Percentiles rank a stretch among this genome's conserved stretches.
Evolutionary conservation across 1,140 invertebrate species (phyloP).

Genomic region (Phymorhynchus buccinoides): DNA sequence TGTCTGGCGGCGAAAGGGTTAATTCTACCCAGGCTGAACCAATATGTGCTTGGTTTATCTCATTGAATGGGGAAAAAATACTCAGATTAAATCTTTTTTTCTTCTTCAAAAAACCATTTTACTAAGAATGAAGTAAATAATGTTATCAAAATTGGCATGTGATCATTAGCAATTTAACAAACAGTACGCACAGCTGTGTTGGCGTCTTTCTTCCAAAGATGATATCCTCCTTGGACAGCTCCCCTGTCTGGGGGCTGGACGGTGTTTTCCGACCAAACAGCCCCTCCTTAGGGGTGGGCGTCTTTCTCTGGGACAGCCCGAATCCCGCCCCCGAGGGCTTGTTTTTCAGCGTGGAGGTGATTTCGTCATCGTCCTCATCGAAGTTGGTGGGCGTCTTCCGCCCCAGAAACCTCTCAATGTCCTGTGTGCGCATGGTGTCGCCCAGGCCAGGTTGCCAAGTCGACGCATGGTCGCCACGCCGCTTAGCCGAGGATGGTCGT

Average conservation of each 20-base stretch:
- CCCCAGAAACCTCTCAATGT: background rate
- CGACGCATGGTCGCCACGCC: slow-evolving; percentile 11
- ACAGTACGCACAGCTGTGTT: slow-evolving; percentile 19
- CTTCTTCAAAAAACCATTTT: too few relatives aligned
- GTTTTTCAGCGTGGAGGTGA: slow-evolving; percentile 42
- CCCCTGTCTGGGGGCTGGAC: slow-evolving; percentile 9
- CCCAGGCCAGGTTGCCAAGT: background rate
- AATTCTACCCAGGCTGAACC: too few relatives aligned
- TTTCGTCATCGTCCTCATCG: slow-evolving; percentile 43
- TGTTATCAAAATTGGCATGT: too few relatives aligned
- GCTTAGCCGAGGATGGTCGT: slow-evolving; percentile 27
- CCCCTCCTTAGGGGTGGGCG: slow-evolving; percentile 20
- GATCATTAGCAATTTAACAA: too few relatives aligned
- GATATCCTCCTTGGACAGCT: slow-evolving; percentile 46
- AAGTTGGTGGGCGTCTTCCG: slow-evolving; percentile 21
- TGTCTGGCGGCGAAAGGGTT: too few relatives aligned
- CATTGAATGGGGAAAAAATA: too few relatives aligned
- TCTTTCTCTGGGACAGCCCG: slow-evolving; percentile 25
- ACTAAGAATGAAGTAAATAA: background rate
- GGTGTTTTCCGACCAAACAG: slow-evolving; percentile 31
- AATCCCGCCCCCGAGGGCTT: slow-evolving; percentile 28
- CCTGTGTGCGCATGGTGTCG: background rate
- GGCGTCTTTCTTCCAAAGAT: slow-evolving; percentile 52
- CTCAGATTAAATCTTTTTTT: too few relatives aligned
- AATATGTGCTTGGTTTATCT: too few relatives aligned